Base-by-base conservation (phyloP, 2,888 invertebrate genomes). In the Ypsolopha scabrella region DNA sequence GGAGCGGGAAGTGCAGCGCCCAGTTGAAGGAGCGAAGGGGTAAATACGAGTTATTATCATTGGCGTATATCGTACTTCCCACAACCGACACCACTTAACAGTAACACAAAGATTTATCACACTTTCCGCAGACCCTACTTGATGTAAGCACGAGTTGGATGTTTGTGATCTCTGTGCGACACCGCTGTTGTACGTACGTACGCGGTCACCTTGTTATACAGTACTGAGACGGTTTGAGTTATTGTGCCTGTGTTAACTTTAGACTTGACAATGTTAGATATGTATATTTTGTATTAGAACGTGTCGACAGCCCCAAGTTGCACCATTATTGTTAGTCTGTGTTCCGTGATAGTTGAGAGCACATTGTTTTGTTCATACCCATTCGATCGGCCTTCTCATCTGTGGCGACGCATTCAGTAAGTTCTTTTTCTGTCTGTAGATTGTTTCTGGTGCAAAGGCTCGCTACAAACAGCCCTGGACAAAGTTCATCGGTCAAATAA, bases 401-500 rank as follows among this genome's bases (percentile, higher is more conserved):
- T 11, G 41, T 14, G 44, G 48, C 52, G 58, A 34, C 37, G 48
- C 49, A 48, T 47, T 56, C 61, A 52, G 54, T 50, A 45, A 24
- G 9, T 7, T 7, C 33, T 24, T 45, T 8, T 10, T 45, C n/a
- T 10, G 44, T 7, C 2, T 45, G 33, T n/a, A 3, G 24, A 24
- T 64, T 66, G 56, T 55, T 60, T 54, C 68, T 63, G 62, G 65
- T 54, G 68, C 81, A 82, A 59, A 75, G 71, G 55, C 75, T 63
- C 68, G 77, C 78, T 70, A 77, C 62, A 64, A 73, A 68, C 63
- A 68, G 68, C 67, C 83, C 81, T 82, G 82, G 65, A 77, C 70
- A 81, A 70, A 75, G 66, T 58, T 58, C 56, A 66, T 58, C 56
- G 57, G 57, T 68, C 59, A 66, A 54, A 62, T 53, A 55, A 47